Conservation (phyloP, 2,113 vertebrate species). For the Pimephales promelas region DNA sequence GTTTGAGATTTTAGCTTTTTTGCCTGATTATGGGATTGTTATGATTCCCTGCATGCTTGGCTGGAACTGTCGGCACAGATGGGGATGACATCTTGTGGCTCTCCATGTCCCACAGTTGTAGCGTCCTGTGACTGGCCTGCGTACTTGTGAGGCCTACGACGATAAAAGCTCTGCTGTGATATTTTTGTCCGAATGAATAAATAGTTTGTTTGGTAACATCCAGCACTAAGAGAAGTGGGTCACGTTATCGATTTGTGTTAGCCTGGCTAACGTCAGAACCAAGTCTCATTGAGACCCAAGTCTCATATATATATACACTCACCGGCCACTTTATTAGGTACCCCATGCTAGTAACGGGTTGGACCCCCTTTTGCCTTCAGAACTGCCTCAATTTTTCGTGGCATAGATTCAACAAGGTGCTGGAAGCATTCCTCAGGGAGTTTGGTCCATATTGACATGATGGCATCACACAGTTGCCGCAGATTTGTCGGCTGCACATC, state of each 20-base stretch:
- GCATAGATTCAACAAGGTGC: too few species aligned
- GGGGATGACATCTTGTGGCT: slow-evolving; percentile 61
- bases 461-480: too few species aligned
- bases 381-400: too few species aligned
- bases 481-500: too few species aligned
- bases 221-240: not conserved
- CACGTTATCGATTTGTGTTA: not conserved
- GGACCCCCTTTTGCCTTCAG: too few species aligned
- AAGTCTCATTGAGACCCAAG: too few species aligned
- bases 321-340: too few species aligned
- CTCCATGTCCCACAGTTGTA: slow-evolving; percentile 52
- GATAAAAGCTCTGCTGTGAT: not conserved
- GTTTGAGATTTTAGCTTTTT: not conserved
- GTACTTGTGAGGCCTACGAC: slow-evolving; percentile 44
- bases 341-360: too few species aligned
- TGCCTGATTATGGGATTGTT: slow-evolving; percentile 34
- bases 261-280: too few species aligned
- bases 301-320: too few species aligned
- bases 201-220: not conserved
- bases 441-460: too few species aligned
- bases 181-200: slow-evolving; percentile 27
- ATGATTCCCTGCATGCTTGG: slow-evolving; percentile 45
- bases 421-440: too few species aligned
- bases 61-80: slow-evolving; percentile 52
- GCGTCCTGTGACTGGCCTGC: slow-evolving; percentile 47